Base-by-base conservation (phyloP, 2,888 invertebrate genomes). In the Pteria penguin region DNA sequence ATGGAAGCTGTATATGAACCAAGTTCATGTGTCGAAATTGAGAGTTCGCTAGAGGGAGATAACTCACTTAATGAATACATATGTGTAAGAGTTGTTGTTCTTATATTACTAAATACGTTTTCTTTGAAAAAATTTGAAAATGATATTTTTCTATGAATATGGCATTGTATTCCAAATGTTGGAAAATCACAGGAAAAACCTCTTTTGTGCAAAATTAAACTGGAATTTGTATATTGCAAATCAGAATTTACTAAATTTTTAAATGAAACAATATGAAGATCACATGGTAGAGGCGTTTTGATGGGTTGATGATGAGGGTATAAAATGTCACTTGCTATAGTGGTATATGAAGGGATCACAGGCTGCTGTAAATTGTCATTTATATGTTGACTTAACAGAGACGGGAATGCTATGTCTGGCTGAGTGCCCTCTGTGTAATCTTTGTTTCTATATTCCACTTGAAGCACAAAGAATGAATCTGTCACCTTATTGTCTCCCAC, bases 401-500 rank as follows among this genome's bases (percentile, higher is more conserved):
- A 88, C 4, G 88, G 86, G 67, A 82, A 82, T 55, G 85, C 79
- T 33, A 71, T 77, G 18, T 72, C 71, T 52, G 22, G 22, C 31
- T 11, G 22, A 31, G 36, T 29, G 26, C 36, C 33, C 11, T 65
- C 52, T 24, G 62, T 26, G 26, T 58, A 26, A 4, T 32, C 55
- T 11, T 61, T 26, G 2, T 76, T 76, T 60, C 24, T 65, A 54
- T 79, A 72, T 72, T 91, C 91, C n/a, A 89, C 55, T 58, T 88
- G 81, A 22, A 91, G 76, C 55, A 87, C 66, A 75, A 90, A 90
- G 18, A 82, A 77, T 73, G 84, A 87, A 26, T 81, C 80, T 1
- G 87, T 86, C 27, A 80, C 83, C 74, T 86, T 85, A 72, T 88
- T 90, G 81, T 92, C 92, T 66, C 80, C 76, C 1, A 92, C 84